Evolutionary conservation across 2,113 vertebrate species (phyloP).

Genomic region (Dipodomys merriami): DNA sequence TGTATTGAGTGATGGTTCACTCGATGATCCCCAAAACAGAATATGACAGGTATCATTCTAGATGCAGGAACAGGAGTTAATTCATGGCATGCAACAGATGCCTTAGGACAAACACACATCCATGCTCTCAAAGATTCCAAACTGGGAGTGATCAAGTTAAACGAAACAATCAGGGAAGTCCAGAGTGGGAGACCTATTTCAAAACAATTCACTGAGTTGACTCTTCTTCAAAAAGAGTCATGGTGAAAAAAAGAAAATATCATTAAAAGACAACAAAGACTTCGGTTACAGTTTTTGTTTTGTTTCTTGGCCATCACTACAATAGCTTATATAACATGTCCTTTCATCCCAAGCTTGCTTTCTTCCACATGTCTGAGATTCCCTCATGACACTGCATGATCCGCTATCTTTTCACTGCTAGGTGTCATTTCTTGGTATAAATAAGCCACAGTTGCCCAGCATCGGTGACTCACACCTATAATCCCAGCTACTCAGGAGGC

Average conservation of each 20-base stretch:
- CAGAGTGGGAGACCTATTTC: background rate
- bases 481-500: too few species aligned
- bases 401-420: background rate
- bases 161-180: conserved; percentile 19
- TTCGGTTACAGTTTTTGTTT: background rate
- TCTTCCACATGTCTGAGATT: background rate
- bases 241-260: background rate
- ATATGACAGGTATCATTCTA: background rate
- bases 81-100: background rate
- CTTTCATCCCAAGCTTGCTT: background rate
- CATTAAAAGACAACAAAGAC: conserved; percentile 7
- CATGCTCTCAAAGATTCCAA: background rate
- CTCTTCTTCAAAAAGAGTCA: background rate
- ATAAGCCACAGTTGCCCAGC: background rate
- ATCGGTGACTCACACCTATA: too few species aligned
- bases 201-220: background rate
- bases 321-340: background rate
- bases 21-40: background rate
- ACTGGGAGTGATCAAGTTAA: background rate
- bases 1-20: background rate
- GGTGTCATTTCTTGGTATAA: background rate
- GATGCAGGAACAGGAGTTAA: background rate
- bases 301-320: background rate
- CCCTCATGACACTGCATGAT: background rate
- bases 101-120: background rate